These are phyloP conservation scores for Tiphia femorata DNA, from an alignment of 2,888 invertebrate genomes.

Conservation along the genomic window DNA sequence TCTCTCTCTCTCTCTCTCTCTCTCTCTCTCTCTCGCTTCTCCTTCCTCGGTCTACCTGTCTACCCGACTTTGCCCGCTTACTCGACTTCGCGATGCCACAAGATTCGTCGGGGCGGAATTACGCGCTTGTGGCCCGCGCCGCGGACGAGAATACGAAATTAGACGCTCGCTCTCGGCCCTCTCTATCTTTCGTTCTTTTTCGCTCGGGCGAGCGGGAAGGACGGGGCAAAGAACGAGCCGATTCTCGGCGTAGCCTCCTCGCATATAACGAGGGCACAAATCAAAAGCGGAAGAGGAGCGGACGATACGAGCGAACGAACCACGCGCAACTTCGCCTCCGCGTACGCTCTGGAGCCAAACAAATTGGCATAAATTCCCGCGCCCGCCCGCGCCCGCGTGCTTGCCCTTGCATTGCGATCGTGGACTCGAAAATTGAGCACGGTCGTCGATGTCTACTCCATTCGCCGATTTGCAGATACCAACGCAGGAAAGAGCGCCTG, in stretches of 20 bases:
- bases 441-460: too few relatives aligned
- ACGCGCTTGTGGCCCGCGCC: constrained; percentile 47
- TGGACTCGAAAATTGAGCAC: too few relatives aligned
- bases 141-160: constrained; percentile 51
- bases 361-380: constrained; percentile 62
- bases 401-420: too few relatives aligned
- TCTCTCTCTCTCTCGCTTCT: too few relatives aligned
- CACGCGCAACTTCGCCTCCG: constrained; percentile 35
- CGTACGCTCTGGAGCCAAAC: constrained; percentile 49
- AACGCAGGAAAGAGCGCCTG: too few relatives aligned
- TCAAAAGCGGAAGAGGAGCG: constrained; percentile 51
- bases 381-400: constrained; percentile 7
- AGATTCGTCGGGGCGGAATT: constrained; percentile 57
- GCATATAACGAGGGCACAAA: constrained; percentile 60
- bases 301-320: too few relatives aligned
- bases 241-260: constrained; percentile 24
- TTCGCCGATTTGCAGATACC: too few relatives aligned
- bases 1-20: too few relatives aligned
- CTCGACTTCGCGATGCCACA: constrained; percentile 19
- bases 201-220: constrained; percentile 6
- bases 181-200: too few relatives aligned
- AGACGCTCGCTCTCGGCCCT: constrained; percentile 37
- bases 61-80: constrained; percentile 2
- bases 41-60: too few relatives aligned
- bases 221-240: background rate